Conservation (phyloP, 2,797 vertebrate genomes). For the Sarcophilus harrisii region DNA sequence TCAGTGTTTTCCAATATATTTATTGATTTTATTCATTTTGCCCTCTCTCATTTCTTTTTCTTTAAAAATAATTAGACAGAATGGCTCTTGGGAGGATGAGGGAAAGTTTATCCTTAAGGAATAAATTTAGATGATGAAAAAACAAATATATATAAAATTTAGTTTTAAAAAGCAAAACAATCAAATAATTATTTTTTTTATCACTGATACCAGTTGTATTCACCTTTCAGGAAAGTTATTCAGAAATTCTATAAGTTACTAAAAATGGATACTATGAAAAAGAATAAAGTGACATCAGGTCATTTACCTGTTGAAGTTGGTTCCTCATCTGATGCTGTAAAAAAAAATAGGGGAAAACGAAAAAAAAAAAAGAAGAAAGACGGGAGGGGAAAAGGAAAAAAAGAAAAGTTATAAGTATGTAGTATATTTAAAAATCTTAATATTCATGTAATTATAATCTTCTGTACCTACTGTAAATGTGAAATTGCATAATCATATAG, state of each 20-base stretch:
- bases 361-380: too few species aligned
- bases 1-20: neutral
- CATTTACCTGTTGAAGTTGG: constrained; percentile 84
- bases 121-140: neutral
- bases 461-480: neutral
- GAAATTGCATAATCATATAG: neutral
- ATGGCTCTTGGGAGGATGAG: neutral
- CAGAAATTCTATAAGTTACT: neutral
- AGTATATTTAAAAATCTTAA: constrained; percentile 56
- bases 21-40: neutral
- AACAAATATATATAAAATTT: neutral
- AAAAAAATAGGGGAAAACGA: neutral
- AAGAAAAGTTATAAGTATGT: neutral
- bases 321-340: constrained; percentile 81
- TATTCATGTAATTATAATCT: neutral
- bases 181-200: neutral
- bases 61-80: neutral
- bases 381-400: too few species aligned
- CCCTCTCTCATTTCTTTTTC: neutral
- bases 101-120: neutral
- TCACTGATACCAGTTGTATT: neutral
- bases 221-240: neutral
- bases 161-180: neutral
- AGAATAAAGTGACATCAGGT: neutral
- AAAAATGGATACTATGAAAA: neutral